Percentiles rank a stretch among this genome's conserved stretches.
These are phyloP conservation scores for Phoenicopterus ruber DNA, from an alignment of 2,113 vertebrate genomes.

Conservation along the genomic window DNA sequence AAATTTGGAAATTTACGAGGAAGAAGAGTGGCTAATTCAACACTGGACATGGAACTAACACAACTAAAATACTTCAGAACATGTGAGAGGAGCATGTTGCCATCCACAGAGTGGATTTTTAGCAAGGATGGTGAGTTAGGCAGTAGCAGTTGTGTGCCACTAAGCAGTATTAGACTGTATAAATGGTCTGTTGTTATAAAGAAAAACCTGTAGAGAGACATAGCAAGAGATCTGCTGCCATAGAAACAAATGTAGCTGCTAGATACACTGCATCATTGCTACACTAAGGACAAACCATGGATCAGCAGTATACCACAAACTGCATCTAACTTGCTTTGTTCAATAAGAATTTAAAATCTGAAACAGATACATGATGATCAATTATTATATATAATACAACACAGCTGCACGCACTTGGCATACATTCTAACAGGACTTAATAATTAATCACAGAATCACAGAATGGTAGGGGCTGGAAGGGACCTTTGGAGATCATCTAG, in stretches of 20 bases:
- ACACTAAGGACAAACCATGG: background rate
- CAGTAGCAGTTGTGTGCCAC: background rate
- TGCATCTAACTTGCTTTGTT: background rate
- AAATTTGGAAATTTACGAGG: background rate
- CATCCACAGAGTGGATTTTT: background rate
- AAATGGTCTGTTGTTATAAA: background rate
- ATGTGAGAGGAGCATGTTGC: background rate
- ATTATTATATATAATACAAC: background rate
- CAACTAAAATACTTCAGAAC: background rate
- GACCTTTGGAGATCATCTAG: too few species aligned
- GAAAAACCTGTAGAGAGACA: conserved; percentile 10
- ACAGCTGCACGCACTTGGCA: background rate
- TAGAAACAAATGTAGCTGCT: conserved; percentile 32
- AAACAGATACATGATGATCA: background rate
- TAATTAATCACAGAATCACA: too few species aligned
- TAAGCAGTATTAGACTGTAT: background rate
- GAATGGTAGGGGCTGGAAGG: too few species aligned
- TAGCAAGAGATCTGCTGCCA: conserved; percentile 48
- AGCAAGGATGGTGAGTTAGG: background rate
- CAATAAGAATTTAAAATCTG: background rate
- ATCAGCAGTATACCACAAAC: background rate
- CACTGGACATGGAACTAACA: background rate
- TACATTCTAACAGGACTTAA: background rate
- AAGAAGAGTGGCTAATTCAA: background rate
- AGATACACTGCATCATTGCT: background rate